These are phyloP conservation scores for Hydrocynus forskahlii DNA, from an alignment of 2,797 vertebrate genomes.

Conservation along the genomic window DNA sequence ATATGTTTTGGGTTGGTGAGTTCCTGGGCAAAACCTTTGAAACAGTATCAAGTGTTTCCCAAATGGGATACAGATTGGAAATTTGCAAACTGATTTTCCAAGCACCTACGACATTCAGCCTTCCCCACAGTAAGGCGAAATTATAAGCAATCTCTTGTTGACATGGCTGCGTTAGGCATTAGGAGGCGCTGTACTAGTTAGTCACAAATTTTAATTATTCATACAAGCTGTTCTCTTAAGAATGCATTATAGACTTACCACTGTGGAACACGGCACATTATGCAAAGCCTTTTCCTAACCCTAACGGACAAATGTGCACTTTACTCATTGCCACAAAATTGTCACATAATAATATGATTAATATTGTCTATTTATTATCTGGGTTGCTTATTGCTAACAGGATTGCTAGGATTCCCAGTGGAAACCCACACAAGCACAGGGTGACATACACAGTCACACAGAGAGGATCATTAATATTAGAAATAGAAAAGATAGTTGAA, in stretches of 20 bases:
- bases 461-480: too few relatives aligned
- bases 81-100: not conserved
- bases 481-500: too few relatives aligned
- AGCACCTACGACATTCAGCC: not conserved
- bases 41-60: not conserved
- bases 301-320: slow-evolving; percentile 7
- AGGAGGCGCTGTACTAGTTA: slow-evolving; percentile 26
- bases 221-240: slow-evolving; percentile 30
- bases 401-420: too few relatives aligned
- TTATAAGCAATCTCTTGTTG: not conserved
- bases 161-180: not conserved
- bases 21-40: not conserved
- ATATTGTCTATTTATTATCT: too few relatives aligned
- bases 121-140: not conserved
- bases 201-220: slow-evolving; percentile 47
- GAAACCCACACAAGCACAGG: too few relatives aligned
- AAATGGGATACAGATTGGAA: not conserved
- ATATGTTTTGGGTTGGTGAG: not conserved
- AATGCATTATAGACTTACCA: slow-evolving; percentile 34
- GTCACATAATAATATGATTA: too few relatives aligned
- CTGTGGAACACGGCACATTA: slow-evolving; percentile 30
- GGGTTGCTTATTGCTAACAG: too few relatives aligned
- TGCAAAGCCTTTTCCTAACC: not conserved
- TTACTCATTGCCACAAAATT: slow-evolving; percentile 21
- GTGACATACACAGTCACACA: too few relatives aligned